These are phyloP conservation scores for Chelon auratus DNA, from an alignment of 2,797 vertebrate genomes.

Conservation along the genomic window DNA sequence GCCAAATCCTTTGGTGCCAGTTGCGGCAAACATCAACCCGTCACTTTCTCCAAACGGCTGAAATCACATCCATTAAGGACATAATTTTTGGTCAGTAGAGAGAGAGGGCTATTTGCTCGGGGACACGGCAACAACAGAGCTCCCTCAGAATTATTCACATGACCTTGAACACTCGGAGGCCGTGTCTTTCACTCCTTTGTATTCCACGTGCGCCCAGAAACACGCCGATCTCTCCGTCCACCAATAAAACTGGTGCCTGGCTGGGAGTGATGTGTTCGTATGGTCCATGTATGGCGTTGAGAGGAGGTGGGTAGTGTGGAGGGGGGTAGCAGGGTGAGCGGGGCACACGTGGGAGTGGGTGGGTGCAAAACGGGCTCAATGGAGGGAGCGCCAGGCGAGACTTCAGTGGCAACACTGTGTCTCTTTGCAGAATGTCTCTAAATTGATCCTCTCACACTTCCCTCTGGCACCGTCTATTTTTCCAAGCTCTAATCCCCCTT, in stretches of 20 bases:
- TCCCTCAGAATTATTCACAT: slow-evolving; percentile 54
- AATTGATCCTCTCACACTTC: slow-evolving; percentile 71
- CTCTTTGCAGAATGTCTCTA: slow-evolving; percentile 64
- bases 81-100: slow-evolving; percentile 9
- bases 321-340: slow-evolving; percentile 32
- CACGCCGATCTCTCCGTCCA: slow-evolving; percentile 38
- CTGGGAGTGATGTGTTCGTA: slow-evolving; percentile 45
- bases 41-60: neutral
- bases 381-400: slow-evolving; percentile 43
- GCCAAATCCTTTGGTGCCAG: slow-evolving; percentile 11
- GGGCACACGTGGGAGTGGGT: slow-evolving; percentile 71
- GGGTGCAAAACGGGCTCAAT: slow-evolving; percentile 68
- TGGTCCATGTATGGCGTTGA: slow-evolving; percentile 64
- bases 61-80: slow-evolving; percentile 6
- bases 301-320: slow-evolving; percentile 10
- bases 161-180: slow-evolving; percentile 71
- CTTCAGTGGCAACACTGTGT: slow-evolving; percentile 57
- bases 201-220: slow-evolving; percentile 63
- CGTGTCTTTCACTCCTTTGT: slow-evolving; percentile 48
- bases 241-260: slow-evolving; percentile 57
- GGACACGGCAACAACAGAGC: slow-evolving; percentile 36
- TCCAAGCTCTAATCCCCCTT: slow-evolving; percentile 62
- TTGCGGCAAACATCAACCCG: neutral
- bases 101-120: slow-evolving; percentile 10
- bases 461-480: slow-evolving; percentile 66